Conservation (phyloP, 2,113 vertebrate genomes). For the Nothocercus julius region DNA sequence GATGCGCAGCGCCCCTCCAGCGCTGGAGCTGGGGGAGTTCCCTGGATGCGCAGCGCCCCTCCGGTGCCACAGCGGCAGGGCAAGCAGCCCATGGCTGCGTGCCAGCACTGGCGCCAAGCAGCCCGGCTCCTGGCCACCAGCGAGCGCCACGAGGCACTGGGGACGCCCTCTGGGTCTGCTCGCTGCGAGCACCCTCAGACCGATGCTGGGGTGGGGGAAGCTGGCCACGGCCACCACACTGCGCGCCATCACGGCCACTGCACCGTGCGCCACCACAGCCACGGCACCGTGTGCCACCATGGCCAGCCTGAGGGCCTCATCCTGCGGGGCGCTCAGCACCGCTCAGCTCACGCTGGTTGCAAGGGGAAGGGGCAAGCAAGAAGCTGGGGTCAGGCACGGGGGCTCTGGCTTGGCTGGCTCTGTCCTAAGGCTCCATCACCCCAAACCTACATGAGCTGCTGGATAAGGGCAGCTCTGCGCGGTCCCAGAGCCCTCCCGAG, state of each 20-base stretch:
- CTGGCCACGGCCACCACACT: background rate
- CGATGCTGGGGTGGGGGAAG: background rate
- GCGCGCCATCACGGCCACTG: background rate
- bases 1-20: background rate
- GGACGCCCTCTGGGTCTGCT: slow-evolving; percentile 20
- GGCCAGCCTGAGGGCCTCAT: background rate
- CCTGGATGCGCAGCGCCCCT: background rate
- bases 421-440: background rate
- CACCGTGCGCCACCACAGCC: accelerated
- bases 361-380: background rate
- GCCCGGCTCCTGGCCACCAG: slow-evolving; percentile 12
- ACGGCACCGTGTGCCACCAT: accelerated
- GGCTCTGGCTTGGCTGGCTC: background rate
- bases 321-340: background rate
- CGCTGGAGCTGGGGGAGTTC: background rate
- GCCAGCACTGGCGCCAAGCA: slow-evolving; percentile 47
- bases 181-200: background rate
- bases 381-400: background rate
- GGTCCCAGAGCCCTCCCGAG: background rate
- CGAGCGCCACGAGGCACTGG: background rate
- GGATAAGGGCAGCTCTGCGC: background rate
- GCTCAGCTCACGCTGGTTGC: accelerated
- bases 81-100: background rate
- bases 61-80: accelerated
- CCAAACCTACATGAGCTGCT: background rate